Percentiles rank a stretch among this genome's conserved stretches.
These are phyloP conservation scores for Reticulitermes lucifugus DNA, from an alignment of 2,888 invertebrate species.

Conservation along the genomic window DNA sequence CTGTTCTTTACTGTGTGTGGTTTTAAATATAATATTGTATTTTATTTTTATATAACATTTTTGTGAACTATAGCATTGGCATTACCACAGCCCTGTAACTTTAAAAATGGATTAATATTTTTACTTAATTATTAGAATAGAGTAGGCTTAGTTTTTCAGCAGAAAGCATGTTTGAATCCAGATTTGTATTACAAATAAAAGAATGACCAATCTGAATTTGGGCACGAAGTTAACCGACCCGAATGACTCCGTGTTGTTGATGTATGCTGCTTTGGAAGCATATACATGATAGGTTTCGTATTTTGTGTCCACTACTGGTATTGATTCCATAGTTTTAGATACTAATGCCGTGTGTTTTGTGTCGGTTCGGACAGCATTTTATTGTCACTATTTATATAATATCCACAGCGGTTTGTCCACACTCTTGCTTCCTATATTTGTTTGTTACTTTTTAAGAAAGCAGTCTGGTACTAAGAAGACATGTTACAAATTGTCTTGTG, in stretches of 20 bases:
- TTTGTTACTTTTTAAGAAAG: not conserved
- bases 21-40: not conserved
- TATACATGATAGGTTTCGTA: not conserved
- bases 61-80: conserved; percentile 22
- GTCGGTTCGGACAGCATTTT: not conserved
- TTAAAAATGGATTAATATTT: not conserved
- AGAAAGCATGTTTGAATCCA: not conserved
- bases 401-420: not conserved
- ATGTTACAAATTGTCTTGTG: no score
- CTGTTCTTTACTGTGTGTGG: not conserved
- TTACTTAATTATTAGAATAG: conserved; percentile 5
- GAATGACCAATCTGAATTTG: not conserved
- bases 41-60: not conserved
- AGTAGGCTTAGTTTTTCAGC: not conserved
- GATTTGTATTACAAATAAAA: not conserved
- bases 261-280: not conserved
- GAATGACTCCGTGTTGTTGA: not conserved
- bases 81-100: not conserved
- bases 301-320: conserved; percentile 5
- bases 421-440: not conserved
- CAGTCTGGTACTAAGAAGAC: not conserved
- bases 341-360: not conserved
- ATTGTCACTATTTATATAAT: not conserved
- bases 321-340: not conserved
- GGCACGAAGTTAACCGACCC: not conserved